A percentile compares a stretch with the other conserved stretches of the same genome.
phyloP scores from a whole-genome alignment of 2,888 invertebrate species.

The Drosophila anomalata region DNA sequence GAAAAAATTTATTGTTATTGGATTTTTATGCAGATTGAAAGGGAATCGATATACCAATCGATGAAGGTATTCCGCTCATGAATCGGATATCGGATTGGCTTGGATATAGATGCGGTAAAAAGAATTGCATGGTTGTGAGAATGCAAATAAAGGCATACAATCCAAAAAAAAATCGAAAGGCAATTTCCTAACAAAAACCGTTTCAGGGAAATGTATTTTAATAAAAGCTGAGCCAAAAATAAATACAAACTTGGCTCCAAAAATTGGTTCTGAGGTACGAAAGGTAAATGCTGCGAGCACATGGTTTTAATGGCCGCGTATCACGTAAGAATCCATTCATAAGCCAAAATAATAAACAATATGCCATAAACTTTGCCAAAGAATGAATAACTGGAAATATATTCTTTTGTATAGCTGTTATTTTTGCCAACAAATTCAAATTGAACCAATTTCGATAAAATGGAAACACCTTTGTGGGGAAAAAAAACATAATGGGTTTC shows the following conservation, averaged over 20 bases:
- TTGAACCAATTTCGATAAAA: neutral
- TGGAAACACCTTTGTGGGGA: neutral
- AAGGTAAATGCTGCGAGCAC: slow-evolving; percentile 1
- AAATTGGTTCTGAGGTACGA: neutral
- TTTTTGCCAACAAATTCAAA: neutral
- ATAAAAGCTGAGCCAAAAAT: slow-evolving; percentile 1
- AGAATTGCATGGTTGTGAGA: too few species aligned
- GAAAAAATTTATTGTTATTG: too few species aligned
- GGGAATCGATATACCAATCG: too few species aligned
- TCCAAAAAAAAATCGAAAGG: neutral
- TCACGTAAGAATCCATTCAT: slow-evolving; percentile 1
- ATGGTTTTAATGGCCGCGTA: neutral
- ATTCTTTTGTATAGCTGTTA: slow-evolving; percentile 1
- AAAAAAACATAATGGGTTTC: neutral
- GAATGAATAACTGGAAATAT: neutral
- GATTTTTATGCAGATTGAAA: too few species aligned
- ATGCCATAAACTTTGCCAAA: neutral
- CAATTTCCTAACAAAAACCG: neutral
- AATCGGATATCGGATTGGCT: too few species aligned
- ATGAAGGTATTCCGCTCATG: too few species aligned
- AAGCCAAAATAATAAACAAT: slow-evolving; percentile 1
- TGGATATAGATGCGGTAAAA: too few species aligned
- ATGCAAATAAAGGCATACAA: too few species aligned
- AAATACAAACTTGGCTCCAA: neutral
- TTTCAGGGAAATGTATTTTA: neutral